Evolutionary conservation across 1,140 invertebrate genomes (phyloP).

Genomic region (Steinernema feltiae): DNA sequence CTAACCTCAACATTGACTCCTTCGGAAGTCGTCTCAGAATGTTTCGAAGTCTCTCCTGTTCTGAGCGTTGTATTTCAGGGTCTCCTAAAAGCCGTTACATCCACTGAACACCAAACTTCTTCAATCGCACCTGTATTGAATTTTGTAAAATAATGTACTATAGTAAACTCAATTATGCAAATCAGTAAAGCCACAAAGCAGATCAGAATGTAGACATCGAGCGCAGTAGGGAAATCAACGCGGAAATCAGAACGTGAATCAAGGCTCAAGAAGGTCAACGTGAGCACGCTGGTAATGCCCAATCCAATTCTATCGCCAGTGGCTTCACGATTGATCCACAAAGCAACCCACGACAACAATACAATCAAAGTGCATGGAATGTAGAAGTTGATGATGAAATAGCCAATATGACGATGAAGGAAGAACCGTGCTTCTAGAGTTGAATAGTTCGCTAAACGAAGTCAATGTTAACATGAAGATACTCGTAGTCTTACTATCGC

Average conservation of each 20-base stretch:
- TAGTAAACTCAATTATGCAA: slow-evolving; percentile 40
- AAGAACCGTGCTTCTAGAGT: slow-evolving; percentile 59
- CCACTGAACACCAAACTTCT: slow-evolving; percentile 19
- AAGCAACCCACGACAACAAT: slow-evolving; percentile 88
- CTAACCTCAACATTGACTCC: slow-evolving; percentile 2
- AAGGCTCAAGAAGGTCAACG: no score
- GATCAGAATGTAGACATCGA: no score
- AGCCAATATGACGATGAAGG: slow-evolving; percentile 62
- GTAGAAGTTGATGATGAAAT: slow-evolving; percentile 86
- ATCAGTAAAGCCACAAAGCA: no score
- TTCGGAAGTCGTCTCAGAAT: slow-evolving; percentile 35
- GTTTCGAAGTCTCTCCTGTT: slow-evolving; percentile 29
- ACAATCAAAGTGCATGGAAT: slow-evolving; percentile 85
- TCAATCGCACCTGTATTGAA: slow-evolving; percentile 37
- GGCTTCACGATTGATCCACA: slow-evolving; percentile 72
- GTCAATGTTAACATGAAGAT: no score
- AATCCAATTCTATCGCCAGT: slow-evolving; percentile 64
- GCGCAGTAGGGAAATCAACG: no score
- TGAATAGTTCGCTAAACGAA: slow-evolving; percentile 48
- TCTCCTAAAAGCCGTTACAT: slow-evolving; percentile 8
- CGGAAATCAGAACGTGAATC: no score
- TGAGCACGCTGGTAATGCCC: slow-evolving; percentile 38
- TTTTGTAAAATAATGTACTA: slow-evolving; percentile 40
- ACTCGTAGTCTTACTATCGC: slow-evolving; percentile 35
- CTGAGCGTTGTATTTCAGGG: slow-evolving; percentile 19